These are phyloP conservation scores for Sipha maydis DNA, from an alignment of 2,888 invertebrate species.

Conservation along the genomic window DNA sequence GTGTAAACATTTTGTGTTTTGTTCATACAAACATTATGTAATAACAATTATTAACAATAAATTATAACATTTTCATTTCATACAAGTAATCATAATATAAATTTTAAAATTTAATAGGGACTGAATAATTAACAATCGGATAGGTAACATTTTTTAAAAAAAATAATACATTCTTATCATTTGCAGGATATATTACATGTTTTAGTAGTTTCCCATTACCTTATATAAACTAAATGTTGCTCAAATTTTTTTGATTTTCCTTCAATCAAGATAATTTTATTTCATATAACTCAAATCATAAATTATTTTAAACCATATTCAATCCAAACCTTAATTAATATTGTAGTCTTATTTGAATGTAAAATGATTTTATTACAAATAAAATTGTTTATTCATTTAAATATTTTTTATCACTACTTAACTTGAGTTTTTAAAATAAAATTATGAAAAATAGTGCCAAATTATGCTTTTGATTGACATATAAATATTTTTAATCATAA, in stretches of 20 bases:
- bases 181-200: not conserved
- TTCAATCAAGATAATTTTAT: not conserved
- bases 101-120: not conserved
- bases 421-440: not conserved
- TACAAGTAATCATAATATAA: constrained; percentile 6
- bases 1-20: constrained; percentile 17
- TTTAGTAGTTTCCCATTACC: not conserved
- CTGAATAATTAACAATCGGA: not conserved
- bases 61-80: too few relatives aligned
- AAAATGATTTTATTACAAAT: not conserved
- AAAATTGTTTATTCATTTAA: not conserved
- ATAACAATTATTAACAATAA: not conserved
- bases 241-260: constrained; percentile 47
- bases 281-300: constrained; percentile 1
- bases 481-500: not conserved
- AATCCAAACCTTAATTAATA: not conserved
- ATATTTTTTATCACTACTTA: not conserved
- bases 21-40: not conserved
- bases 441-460: constrained; percentile 36
- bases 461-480: constrained; percentile 1
- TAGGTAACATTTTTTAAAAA: not conserved
- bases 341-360: not conserved
- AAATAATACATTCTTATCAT: not conserved
- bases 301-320: not conserved
- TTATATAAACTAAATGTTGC: constrained; percentile 29